Conservation (phyloP, 2,797 vertebrate genomes). For the Percopsis omiscomaycus region DNA sequence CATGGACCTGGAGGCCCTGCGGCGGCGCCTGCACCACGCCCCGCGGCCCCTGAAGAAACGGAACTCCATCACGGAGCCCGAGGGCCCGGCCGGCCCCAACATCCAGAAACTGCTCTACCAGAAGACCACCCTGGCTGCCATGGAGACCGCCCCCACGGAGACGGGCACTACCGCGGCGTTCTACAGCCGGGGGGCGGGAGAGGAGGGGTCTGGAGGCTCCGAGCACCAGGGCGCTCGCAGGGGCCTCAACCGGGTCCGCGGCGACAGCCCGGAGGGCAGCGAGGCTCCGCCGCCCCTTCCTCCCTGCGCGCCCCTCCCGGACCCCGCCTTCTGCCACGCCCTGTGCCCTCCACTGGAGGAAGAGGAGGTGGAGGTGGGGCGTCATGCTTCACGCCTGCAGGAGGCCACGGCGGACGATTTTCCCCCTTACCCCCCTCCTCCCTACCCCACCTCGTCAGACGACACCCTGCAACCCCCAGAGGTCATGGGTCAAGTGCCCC, state of each 20-base stretch:
- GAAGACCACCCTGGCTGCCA: constrained; percentile 92
- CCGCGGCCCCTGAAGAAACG: constrained; percentile 94
- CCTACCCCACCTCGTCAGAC: constrained; percentile 82
- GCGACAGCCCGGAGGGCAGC: constrained; percentile 57
- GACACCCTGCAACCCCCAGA: constrained; percentile 83
- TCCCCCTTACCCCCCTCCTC: constrained; percentile 89
- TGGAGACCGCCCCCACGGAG: constrained; percentile 82
- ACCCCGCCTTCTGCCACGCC: constrained; percentile 49
- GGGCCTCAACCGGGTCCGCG: constrained; percentile 1
- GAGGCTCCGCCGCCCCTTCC: constrained; percentile 37
- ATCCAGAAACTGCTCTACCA: constrained; percentile 95
- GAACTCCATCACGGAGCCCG: constrained; percentile 92
- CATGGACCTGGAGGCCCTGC: constrained; percentile 85
- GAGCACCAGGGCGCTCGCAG: not conserved
- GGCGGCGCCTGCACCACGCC: constrained; percentile 88
- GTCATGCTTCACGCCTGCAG: constrained; percentile 26
- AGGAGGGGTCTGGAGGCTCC: fast-evolving
- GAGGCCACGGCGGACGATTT: constrained; percentile 85
- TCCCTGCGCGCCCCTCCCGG: constrained; percentile 68
- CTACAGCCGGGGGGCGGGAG: constrained; percentile 31
- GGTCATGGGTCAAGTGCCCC: constrained; percentile 83
- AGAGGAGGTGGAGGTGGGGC: constrained; percentile 53
- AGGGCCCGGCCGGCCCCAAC: constrained; percentile 89
- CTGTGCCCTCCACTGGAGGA: constrained; percentile 50
- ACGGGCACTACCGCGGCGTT: constrained; percentile 25